phyloP scores from a whole-genome alignment of 2,888 invertebrate species.

The Gastracanthus pulcherrimus region DNA sequence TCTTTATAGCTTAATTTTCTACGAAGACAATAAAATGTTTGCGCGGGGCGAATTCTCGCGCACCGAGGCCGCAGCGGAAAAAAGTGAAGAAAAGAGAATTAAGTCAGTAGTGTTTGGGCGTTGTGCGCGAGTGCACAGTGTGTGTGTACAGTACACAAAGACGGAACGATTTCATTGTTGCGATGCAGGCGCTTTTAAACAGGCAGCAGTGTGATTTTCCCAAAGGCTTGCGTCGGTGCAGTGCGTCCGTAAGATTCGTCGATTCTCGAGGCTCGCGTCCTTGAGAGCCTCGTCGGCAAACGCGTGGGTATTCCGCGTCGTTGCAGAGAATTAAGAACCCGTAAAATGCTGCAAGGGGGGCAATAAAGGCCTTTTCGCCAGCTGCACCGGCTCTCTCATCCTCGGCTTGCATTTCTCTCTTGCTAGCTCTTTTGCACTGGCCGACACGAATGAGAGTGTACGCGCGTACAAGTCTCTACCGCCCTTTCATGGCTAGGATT shows the following conservation, averaged over 20 bases:
- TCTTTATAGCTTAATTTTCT: conserved; percentile 44
- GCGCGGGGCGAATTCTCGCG: neutral
- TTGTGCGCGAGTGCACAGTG: neutral
- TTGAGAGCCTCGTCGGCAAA: conserved; percentile 51
- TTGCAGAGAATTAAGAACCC: conserved; percentile 68
- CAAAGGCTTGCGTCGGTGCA: no score
- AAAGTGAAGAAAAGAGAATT: neutral
- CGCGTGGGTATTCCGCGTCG: conserved; percentile 44
- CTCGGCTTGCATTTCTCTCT: conserved; percentile 23
- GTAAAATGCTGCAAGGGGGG: conserved; percentile 72
- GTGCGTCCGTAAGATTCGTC: no score
- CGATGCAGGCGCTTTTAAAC: conserved; percentile 19
- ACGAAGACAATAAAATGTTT: conserved; percentile 29
- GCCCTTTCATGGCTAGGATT: conserved; percentile 64
- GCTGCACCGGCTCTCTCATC: conserved; percentile 65
- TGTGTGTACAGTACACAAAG: conserved; percentile 43
- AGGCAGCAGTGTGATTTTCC: conserved; percentile 63
- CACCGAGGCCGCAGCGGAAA: neutral
- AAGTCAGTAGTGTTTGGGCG: neutral
- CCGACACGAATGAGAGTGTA: neutral
- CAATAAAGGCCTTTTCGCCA: conserved; percentile 74
- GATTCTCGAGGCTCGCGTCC: conserved; percentile 58
- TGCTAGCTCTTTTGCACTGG: conserved; percentile 2
- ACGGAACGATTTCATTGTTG: conserved; percentile 49
- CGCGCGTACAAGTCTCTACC: neutral